Base-by-base conservation (phyloP, 2,888 invertebrate species). In the Aproaerema taeniolella region DNA sequence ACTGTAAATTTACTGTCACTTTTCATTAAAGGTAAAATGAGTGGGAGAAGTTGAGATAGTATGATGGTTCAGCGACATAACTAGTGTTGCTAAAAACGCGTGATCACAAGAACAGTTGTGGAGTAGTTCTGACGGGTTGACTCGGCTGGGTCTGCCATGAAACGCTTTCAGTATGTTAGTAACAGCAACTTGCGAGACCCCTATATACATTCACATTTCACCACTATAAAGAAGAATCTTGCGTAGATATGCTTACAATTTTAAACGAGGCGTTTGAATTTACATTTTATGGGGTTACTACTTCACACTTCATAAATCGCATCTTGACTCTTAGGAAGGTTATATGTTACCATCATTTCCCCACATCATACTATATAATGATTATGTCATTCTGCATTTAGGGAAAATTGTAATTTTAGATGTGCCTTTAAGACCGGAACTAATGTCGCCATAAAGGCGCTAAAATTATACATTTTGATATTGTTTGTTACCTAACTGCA, bases 31-130 rank as follows among this genome's bases (percentile, higher is more conserved):
- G 39, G 17, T 28, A 46, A 46, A 48, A 38, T 42, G 40, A 50
- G 54, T 50, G 48, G 43, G 43, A 43, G 33, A 31, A 47, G 55
- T 31, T 47, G 54, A 64, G 53, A 62, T 38, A 45, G 45, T 44
- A 45, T 49, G 36, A 52, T 48, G 51, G 16, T 38, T 10, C 38
- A 35, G 39, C 39, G 44, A 47, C 50, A 49, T 39, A 50, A 38
- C 49, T 53, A 46, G 60, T 61, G 67, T 65, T 45, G 64, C 67
- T 58, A 54, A 49, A 58, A 61, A 65, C 64, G 64, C 77, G 77
- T 71, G 62, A 63, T 54, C 59, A 48, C 68, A 57, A 62, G 58
- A 53, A 50, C 60, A 45, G 48, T 52, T 53, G 58, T 56, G 50
- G 52, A 52, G 50, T 53, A 58, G 57, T 53, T 76, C 70, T 77